Base-by-base conservation (phyloP, 2,888 invertebrate genomes). In the Drosophila phalerata region DNA sequence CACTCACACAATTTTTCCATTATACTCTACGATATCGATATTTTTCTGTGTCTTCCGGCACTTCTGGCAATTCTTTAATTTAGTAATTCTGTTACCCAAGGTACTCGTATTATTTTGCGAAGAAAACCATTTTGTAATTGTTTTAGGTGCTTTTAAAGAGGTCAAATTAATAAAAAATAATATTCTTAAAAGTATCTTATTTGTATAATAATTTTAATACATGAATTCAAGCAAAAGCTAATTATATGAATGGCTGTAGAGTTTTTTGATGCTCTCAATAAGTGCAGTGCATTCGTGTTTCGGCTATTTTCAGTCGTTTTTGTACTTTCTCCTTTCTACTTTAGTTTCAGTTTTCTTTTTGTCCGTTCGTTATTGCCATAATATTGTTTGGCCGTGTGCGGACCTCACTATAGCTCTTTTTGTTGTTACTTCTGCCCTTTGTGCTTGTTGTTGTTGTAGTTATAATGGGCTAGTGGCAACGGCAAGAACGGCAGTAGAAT, bases 361-460 rank as follows among this genome's bases (percentile, higher is more conserved):
- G 80, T 76, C 73, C 88, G 58, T 61, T 78, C 73, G 76, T 74
- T 74, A 78, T 85, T 62, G 80, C 85, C 73, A 66, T 88, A 73
- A 89, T 88, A 78, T 85, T 77, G 77, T 73, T 86, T 66, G 77
- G 70, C 73, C 73, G 67, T 71, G 78, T 60, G 71, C 69, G 78
- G 69, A 70, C 65, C 58, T 74, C 25, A n/a, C 37, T 58, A 22
- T 34, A 34, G 67, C 47, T 51, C 45, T 34, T 65, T 73, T 75
- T 79, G 68, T 71, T 75, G 67, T 5, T 66, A 38, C 56, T 57
- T 47, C 52, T 62, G 55, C 11, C 30, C 37, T 30, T 42, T 66
- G 56, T 51, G 56, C 28, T 43, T 40, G 30, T 58, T 58, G 15
- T 70, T 58, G 61, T 63, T 76, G 75, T 77, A 69, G 57, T 60